Evolutionary conservation across 2,113 vertebrate genomes (phyloP).

Genomic region (Saccopteryx bilineata): DNA sequence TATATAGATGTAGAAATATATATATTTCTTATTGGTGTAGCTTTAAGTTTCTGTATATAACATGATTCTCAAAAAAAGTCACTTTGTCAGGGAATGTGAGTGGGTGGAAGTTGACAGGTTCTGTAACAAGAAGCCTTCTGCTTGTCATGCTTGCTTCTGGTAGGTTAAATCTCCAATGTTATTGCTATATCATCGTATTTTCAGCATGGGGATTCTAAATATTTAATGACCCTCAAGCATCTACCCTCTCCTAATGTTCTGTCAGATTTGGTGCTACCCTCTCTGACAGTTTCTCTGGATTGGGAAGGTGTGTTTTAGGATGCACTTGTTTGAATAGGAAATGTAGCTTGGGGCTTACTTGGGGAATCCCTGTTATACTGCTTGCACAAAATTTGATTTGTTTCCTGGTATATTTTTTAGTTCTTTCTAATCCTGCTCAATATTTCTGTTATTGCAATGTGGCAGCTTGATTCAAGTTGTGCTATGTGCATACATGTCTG

Average conservation of each 20-base stretch:
- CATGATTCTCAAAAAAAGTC: slow-evolving; percentile 20
- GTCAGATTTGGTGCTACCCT: slow-evolving; percentile 39
- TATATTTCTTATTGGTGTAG: neutral
- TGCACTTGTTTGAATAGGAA: slow-evolving; percentile 1
- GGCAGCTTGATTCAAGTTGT: neutral
- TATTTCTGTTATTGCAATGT: neutral
- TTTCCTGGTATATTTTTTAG: slow-evolving; percentile 46
- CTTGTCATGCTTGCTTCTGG: slow-evolving; percentile 42
- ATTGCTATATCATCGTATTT: neutral
- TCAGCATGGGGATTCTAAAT: slow-evolving; percentile 12
- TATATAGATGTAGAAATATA: neutral
- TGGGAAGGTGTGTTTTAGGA: neutral
- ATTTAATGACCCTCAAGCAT: slow-evolving; percentile 42
- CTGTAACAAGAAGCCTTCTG: neutral
- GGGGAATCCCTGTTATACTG: neutral
- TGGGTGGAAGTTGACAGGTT: slow-evolving; percentile 60
- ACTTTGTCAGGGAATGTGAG: neutral
- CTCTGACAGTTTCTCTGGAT: slow-evolving; percentile 32
- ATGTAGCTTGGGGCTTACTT: slow-evolving; percentile 11
- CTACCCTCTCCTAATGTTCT: neutral
- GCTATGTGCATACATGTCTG: neutral
- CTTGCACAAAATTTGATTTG: neutral
- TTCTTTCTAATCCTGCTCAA: neutral
- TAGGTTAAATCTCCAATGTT: slow-evolving; percentile 23
- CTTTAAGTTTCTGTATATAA: slow-evolving; percentile 57